Conservation (phyloP, 2,113 vertebrate species). For the Manacus vitellinus region DNA sequence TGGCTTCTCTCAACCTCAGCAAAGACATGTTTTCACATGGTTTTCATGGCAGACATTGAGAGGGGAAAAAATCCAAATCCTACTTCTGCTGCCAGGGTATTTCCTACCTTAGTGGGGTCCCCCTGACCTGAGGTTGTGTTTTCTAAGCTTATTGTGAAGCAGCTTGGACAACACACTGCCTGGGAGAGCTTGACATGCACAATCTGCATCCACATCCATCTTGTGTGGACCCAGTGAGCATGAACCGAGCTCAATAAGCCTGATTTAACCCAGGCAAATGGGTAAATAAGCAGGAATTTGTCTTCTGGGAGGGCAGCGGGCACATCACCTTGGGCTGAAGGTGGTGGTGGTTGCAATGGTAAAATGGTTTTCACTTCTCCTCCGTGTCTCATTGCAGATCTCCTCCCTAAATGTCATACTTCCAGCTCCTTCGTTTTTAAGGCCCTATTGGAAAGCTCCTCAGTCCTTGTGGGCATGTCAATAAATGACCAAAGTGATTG, state of each 20-base stretch:
- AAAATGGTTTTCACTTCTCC: background rate
- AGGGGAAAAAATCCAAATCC: background rate
- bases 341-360: background rate
- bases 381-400: background rate
- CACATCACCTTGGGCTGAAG: background rate
- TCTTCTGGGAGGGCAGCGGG: background rate
- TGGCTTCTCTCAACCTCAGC: background rate
- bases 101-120: background rate
- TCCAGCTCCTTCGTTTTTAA: background rate
- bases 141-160: background rate
- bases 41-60: background rate
- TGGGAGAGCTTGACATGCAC: background rate
- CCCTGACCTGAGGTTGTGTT: background rate
- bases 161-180: background rate
- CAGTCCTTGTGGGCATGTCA: background rate
- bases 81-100: background rate
- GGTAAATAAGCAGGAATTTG: background rate
- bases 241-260: accelerated
- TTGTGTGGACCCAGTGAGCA: background rate
- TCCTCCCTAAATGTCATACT: background rate
- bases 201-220: background rate
- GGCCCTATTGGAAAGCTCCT: background rate
- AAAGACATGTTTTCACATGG: background rate
- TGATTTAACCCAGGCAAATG: background rate
- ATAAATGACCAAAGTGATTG: background rate